A percentile compares a stretch with the other conserved stretches of the same genome.
These are phyloP conservation scores for Rhamnusium bicolor DNA, from an alignment of 2,888 invertebrate genomes.

Conservation along the genomic window DNA sequence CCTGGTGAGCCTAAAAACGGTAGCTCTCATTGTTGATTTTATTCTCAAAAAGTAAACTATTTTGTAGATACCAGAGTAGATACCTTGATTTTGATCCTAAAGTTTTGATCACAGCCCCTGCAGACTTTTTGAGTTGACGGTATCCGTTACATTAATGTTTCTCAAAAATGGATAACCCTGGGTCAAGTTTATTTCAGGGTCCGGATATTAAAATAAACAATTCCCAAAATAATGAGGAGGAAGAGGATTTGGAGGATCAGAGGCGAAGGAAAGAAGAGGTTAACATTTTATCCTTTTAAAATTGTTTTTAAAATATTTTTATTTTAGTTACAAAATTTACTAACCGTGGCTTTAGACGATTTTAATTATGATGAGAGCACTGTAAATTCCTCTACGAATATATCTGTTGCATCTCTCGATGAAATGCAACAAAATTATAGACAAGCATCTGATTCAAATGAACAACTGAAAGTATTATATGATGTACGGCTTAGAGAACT, in stretches of 20 bases:
- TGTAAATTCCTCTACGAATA: constrained; percentile 61
- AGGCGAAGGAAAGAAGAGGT: constrained; percentile 80
- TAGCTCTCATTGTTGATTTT: too few relatives aligned
- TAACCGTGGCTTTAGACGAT: constrained; percentile 81
- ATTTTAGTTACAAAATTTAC: constrained; percentile 76
- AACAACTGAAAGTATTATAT: constrained; percentile 70
- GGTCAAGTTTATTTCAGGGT: constrained; percentile 82
- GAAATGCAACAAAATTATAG: constrained; percentile 56
- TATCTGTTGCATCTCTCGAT: constrained; percentile 56
- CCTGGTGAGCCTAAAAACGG: too few relatives aligned
- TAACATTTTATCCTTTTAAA: background rate
- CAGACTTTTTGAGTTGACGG: too few relatives aligned
- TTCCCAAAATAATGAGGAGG: constrained; percentile 79
- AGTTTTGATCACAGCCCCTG: too few relatives aligned
- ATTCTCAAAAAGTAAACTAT: too few relatives aligned
- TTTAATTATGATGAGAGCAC: constrained; percentile 76
- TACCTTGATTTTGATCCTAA: too few relatives aligned
- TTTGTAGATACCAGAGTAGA: too few relatives aligned
- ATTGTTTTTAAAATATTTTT: constrained; percentile 34
- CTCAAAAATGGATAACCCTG: constrained; percentile 70
- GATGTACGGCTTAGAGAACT: constrained; percentile 68
- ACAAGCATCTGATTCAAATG: constrained; percentile 57
- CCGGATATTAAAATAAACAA: constrained; percentile 79
- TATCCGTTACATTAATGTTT: too few relatives aligned
- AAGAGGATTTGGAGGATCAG: constrained; percentile 78